Evolutionary conservation across 1,140 invertebrate species (phyloP).

Genomic region (Patella vulgata): DNA sequence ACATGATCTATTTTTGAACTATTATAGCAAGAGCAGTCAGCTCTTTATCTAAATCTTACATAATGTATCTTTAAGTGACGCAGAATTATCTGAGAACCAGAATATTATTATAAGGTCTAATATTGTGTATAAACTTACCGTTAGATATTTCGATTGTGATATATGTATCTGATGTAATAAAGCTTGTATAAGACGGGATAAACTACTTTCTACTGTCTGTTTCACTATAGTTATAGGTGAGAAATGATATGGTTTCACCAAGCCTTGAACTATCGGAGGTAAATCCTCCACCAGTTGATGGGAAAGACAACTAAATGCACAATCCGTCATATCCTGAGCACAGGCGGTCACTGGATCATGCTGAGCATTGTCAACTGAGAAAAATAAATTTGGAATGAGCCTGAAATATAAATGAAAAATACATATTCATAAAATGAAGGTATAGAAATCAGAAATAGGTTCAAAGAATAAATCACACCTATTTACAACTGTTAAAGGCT

Average conservation of each 20-base stretch:
- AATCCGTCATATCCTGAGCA: conserved; percentile 55
- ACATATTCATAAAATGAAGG: neutral
- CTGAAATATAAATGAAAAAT: conserved; percentile 37
- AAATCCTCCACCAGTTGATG: conserved; percentile 52
- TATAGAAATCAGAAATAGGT: neutral
- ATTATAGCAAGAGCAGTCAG: too few species aligned
- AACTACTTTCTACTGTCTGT: conserved; percentile 54
- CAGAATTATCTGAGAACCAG: too few species aligned
- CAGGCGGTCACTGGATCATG: conserved; percentile 64
- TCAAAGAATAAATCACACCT: too few species aligned
- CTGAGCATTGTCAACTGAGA: conserved; percentile 60
- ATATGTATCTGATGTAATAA: conserved; percentile 69
- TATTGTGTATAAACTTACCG: conserved; percentile 69
- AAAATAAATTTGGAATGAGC: conserved; percentile 64
- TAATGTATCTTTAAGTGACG: too few species aligned
- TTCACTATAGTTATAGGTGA: conserved; percentile 55
- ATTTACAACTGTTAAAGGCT: too few species aligned
- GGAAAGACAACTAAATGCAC: conserved; percentile 56
- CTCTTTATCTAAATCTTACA: too few species aligned
- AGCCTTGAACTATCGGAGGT: conserved; percentile 58
- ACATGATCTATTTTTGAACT: too few species aligned
- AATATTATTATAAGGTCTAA: too few species aligned
- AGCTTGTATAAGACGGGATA: conserved; percentile 70
- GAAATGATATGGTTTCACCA: conserved; percentile 65
- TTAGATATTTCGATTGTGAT: conserved; percentile 73